These are phyloP conservation scores for Nannoperca australis DNA, from an alignment of 2,797 vertebrate genomes.

Conservation along the genomic window DNA sequence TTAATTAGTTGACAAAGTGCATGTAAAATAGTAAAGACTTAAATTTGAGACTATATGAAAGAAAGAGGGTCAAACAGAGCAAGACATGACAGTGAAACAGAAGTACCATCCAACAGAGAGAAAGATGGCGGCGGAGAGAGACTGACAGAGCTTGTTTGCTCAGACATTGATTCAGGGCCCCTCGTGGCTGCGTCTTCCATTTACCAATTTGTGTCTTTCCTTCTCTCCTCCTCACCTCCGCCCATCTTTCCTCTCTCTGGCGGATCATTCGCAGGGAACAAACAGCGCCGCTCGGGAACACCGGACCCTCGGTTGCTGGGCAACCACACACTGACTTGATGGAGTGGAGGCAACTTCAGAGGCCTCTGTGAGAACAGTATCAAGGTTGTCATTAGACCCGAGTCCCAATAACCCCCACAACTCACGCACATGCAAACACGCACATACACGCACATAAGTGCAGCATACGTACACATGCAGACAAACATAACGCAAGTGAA, in stretches of 20 bases:
- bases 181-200: constrained; percentile 84
- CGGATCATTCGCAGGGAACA: constrained; percentile 85
- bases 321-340: constrained; percentile 87
- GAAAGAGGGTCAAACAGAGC: constrained; percentile 44
- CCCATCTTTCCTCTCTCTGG: constrained; percentile 76
- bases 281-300: constrained; percentile 85
- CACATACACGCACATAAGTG: not conserved
- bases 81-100: constrained; percentile 47
- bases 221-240: constrained; percentile 78
- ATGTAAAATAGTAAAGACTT: constrained; percentile 29
- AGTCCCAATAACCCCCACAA: constrained; percentile 65
- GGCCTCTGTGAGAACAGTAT: constrained; percentile 82
- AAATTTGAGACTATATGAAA: constrained; percentile 21
- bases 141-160: constrained; percentile 80
- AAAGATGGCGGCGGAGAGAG: constrained; percentile 68
- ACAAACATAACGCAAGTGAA: constrained; percentile 31
- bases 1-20: constrained; percentile 49
- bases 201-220: constrained; percentile 88
- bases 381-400: constrained; percentile 83
- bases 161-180: constrained; percentile 86
- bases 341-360: constrained; percentile 85
- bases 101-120: constrained; percentile 50
- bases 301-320: constrained; percentile 86
- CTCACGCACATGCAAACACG: constrained; percentile 13
- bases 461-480: not conserved